A percentile compares a stretch with the other conserved stretches of the same genome.
phyloP scores from a whole-genome alignment of 2,797 vertebrate genomes.

The Spinus olivaceus region DNA sequence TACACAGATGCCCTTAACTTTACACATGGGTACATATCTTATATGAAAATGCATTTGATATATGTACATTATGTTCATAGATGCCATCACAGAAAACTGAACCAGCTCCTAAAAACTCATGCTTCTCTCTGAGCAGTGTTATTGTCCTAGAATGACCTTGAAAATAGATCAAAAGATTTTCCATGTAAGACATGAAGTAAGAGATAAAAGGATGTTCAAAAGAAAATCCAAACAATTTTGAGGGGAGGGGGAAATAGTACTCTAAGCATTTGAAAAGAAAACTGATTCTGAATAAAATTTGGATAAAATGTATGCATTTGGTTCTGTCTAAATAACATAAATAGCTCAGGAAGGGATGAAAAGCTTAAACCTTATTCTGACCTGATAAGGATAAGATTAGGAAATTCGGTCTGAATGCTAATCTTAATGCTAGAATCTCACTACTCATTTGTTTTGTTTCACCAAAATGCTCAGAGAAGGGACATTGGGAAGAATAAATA shows the following conservation, averaged over 20 bases:
- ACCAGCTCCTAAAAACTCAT: neutral
- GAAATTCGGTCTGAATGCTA: neutral
- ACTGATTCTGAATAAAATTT: neutral
- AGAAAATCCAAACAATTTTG: neutral
- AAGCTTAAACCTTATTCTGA: slow-evolving; percentile 28
- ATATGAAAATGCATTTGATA: neutral
- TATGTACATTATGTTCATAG: neutral
- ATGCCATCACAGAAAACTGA: neutral
- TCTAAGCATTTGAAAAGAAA: neutral
- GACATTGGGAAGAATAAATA: neutral
- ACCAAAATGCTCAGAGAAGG: neutral
- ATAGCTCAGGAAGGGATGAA: slow-evolving; percentile 22
- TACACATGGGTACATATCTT: neutral
- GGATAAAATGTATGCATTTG: neutral
- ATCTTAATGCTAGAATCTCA: neutral
- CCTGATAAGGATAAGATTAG: neutral
- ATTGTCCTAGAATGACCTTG: neutral
- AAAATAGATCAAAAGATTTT: slow-evolving; percentile 27
- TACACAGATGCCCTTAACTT: neutral
- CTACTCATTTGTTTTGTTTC: neutral
- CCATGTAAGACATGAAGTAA: neutral
- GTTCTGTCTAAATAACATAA: slow-evolving; percentile 2
- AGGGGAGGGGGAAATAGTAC: neutral
- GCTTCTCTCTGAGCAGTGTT: neutral
- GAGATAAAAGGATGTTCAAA: neutral